Percentiles rank a stretch among this genome's conserved stretches.
phyloP scores from a whole-genome alignment of 2,797 vertebrate genomes.

The Chromobotia macracanthus region DNA sequence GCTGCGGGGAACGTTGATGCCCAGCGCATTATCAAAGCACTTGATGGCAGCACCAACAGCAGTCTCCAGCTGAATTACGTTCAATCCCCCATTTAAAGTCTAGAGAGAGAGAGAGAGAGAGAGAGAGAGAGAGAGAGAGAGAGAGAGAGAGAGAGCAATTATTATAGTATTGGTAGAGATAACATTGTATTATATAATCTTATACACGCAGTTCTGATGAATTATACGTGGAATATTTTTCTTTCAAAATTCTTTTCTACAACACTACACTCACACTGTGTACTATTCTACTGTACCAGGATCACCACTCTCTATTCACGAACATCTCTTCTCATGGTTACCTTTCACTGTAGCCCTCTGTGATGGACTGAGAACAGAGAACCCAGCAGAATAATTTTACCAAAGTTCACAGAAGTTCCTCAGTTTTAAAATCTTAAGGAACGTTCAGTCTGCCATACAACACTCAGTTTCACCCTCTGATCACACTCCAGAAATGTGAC shows the following conservation, averaged over 20 bases:
- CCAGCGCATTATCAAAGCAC: slow-evolving; percentile 95
- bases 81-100: slow-evolving; percentile 94
- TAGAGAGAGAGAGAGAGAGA: no score
- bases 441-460: no score
- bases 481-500: slow-evolving; percentile 5
- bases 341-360: slow-evolving; percentile 1
- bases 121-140: slow-evolving; percentile 37
- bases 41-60: slow-evolving; percentile 97
- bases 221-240: no score
- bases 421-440: no score
- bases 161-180: no score
- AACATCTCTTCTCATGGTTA: slow-evolving; percentile 4
- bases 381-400: not conserved
- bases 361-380: slow-evolving; percentile 22
- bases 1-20: slow-evolving; percentile 96
- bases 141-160: not conserved
- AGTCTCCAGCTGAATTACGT: slow-evolving; percentile 97
- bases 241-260: no score
- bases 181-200: no score
- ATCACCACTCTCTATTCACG: not conserved
- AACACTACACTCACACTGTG: no score
- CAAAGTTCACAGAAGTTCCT: no score
- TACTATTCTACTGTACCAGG: not conserved
- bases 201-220: no score
- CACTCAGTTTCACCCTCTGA: not conserved